phyloP scores from a whole-genome alignment of 1,140 invertebrate genomes.

The Anthonomus grandis region DNA sequence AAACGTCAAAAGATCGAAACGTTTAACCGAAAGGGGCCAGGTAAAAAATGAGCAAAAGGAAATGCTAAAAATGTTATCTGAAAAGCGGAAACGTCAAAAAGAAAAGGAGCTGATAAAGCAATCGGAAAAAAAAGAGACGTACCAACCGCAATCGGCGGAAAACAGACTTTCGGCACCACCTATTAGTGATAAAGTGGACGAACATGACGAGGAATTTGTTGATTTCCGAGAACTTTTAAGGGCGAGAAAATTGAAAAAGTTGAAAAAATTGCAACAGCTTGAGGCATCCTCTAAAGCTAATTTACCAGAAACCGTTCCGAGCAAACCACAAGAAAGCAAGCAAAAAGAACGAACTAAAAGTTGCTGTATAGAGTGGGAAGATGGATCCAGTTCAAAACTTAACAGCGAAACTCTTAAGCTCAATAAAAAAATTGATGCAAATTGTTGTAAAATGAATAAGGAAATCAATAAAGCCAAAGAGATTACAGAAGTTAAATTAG shows the following conservation, averaged over 20 bases:
- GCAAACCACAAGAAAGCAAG: neutral
- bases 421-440: neutral
- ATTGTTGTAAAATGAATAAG: neutral
- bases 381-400: neutral
- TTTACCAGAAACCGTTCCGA: neutral
- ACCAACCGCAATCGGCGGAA: too few species aligned
- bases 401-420: neutral
- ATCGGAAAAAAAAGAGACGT: slow-evolving; percentile 3
- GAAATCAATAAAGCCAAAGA: neutral
- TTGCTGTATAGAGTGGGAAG: neutral
- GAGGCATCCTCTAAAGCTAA: neutral
- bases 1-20: slow-evolving; percentile 13
- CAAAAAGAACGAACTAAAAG: neutral
- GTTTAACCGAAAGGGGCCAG: slow-evolving; percentile 2
- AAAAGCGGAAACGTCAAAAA: slow-evolving; percentile 16
- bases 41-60: slow-evolving; percentile 19
- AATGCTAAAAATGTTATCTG: slow-evolving; percentile 4
- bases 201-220: slow-evolving; percentile 28
- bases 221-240: slow-evolving; percentile 31
- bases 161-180: neutral
- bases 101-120: too few species aligned
- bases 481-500: neutral
- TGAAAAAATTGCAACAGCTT: slow-evolving; percentile 19
- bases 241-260: slow-evolving; percentile 31
- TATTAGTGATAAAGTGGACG: neutral